Base-by-base conservation (phyloP, 2,797 vertebrate genomes). In the Syngnathus acus region DNA sequence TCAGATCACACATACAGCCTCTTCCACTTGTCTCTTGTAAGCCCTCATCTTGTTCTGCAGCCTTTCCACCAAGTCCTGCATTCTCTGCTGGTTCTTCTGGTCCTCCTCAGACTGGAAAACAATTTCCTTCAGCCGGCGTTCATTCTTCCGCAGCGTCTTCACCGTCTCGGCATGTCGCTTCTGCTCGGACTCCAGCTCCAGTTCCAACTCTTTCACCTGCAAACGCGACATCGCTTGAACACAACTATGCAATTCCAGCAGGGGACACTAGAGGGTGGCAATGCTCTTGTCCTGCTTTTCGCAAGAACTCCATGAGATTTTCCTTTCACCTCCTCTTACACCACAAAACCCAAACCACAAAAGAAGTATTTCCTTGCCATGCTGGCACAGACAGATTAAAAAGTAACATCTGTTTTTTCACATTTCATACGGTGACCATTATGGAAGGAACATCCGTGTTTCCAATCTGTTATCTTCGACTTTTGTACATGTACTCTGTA, bases 21-120 rank as follows among this genome's bases (percentile, higher is more conserved):
- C 91, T 77, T 93, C 92, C 75, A 92, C 89, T 90, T 93, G 92
- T 91, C 92, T 90, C 87, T 93, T 93, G 86, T 92, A 92, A 74
- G 91, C 89, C 88, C 90, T 93, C 87, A 93, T 90, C 85, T 93
- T 93, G 86, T 87, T 91, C 89, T 93, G 92, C 76, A 93, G 89
- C 68, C 91, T 75, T 84, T 93, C 92, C 82, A 92, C 87, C 85
- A 93, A 87, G 70, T 93, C 92, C 79, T 93, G 92, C 91, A 93
- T 91, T 66, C 91, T 80, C 67, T 87, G 90, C 78, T 93, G 91
- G 87, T 91, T 92, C 81, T 93, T 93, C 86, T 93, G 91, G 76
- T 93, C 92, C 83, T 93, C 92, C 78, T 93, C 92, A 0, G 91
- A 90, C 90, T 93, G 91, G 68, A 92, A 92, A 63, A 93, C 88